phyloP scores from a whole-genome alignment of 2,888 invertebrate species.

The Macrosiphum euphorbiae region DNA sequence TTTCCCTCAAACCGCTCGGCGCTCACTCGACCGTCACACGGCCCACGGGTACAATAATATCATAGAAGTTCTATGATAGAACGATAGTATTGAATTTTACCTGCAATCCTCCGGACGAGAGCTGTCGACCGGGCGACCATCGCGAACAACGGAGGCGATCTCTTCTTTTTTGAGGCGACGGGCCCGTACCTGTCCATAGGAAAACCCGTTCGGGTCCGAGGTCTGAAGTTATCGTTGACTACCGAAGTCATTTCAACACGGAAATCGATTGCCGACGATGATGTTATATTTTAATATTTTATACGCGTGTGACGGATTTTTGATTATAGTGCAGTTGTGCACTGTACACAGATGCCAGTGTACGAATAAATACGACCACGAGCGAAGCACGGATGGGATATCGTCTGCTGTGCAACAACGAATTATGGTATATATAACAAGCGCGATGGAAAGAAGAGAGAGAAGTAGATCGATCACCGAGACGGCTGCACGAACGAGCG shows the following conservation, averaged over 20 bases:
- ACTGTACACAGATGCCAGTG: background rate
- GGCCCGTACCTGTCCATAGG: conserved; percentile 56
- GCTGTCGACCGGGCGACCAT: conserved; percentile 14
- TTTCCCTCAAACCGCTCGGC: background rate
- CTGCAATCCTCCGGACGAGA: conserved; percentile 26
- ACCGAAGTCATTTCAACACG: conserved; percentile 22
- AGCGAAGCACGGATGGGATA: background rate
- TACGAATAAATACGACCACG: background rate
- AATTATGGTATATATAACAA: background rate
- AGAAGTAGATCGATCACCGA: background rate
- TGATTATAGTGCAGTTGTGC: background rate
- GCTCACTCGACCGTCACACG: background rate
- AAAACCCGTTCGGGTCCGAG: conserved; percentile 52
- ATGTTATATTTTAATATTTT: background rate
- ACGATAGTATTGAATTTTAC: conserved; percentile 33
- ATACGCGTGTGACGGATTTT: background rate
- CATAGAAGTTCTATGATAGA: no score
- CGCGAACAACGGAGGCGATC: background rate
- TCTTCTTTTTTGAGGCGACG: conserved; percentile 11
- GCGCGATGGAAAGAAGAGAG: background rate
- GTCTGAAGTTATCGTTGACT: conserved; percentile 31
- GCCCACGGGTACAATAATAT: background rate
- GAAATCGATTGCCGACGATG: background rate
- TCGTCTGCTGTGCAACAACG: background rate
- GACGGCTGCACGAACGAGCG: background rate